Evolutionary conservation across 2,888 invertebrate species (phyloP).

Genomic region (Monochamus alternatus): DNA sequence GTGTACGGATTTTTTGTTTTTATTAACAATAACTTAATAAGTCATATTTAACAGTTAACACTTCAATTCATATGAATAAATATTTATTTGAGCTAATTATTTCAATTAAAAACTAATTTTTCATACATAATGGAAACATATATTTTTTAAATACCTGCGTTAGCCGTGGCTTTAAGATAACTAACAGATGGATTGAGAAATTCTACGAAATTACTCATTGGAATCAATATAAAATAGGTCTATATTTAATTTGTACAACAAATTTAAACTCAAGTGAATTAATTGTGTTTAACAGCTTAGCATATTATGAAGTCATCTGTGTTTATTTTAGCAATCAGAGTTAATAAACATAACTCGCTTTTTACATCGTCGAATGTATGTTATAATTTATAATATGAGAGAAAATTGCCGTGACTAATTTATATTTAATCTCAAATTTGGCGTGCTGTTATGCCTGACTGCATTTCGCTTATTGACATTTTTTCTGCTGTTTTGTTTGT

Average conservation of each 20-base stretch:
- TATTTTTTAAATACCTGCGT: not conserved
- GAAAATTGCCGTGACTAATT: conserved; percentile 13
- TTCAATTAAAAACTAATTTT: too few relatives aligned
- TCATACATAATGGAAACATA: too few relatives aligned
- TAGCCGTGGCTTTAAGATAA: not conserved
- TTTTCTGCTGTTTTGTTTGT: too few relatives aligned
- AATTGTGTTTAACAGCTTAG: conserved; percentile 32
- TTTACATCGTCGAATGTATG: conserved; percentile 31
- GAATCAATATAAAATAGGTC: conserved; percentile 21
- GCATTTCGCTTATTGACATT: too few relatives aligned
- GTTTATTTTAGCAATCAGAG: conserved; percentile 32
- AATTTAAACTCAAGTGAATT: conserved; percentile 28
- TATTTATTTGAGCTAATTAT: too few relatives aligned
- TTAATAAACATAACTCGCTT: conserved; percentile 29
- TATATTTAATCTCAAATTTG: not conserved
- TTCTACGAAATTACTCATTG: conserved; percentile 22
- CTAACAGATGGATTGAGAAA: not conserved
- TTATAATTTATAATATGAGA: conserved; percentile 17
- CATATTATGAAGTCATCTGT: conserved; percentile 35
- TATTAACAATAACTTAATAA: too few relatives aligned
- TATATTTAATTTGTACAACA: conserved; percentile 30
- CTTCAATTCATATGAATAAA: too few relatives aligned
- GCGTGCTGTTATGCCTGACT: too few relatives aligned
- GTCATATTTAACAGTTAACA: too few relatives aligned
- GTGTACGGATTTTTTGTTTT: too few relatives aligned